These are phyloP conservation scores for Drosophila setifemur DNA, from an alignment of 1,140 invertebrate genomes.

Conservation along the genomic window DNA sequence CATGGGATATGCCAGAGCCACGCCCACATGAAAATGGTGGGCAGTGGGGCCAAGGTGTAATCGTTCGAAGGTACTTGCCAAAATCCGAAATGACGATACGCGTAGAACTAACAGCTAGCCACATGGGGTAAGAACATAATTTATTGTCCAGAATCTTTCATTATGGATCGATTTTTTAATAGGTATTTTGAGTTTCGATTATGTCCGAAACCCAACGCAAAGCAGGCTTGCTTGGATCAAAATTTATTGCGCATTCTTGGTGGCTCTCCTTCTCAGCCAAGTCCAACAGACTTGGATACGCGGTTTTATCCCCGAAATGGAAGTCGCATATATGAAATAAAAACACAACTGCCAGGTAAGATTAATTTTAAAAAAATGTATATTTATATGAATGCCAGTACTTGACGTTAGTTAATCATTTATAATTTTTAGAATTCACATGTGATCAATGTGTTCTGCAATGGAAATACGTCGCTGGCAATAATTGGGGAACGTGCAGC, in stretches of 20 bases:
- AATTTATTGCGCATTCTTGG: slow-evolving; percentile 86
- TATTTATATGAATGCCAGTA: background rate
- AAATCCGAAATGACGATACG: slow-evolving; percentile 87
- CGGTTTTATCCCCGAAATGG: slow-evolving; percentile 90
- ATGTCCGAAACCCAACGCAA: slow-evolving; percentile 87
- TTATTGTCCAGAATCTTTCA: background rate
- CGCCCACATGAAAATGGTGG: slow-evolving; percentile 93
- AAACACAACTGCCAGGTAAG: slow-evolving; percentile 87
- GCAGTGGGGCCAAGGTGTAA: slow-evolving; percentile 90
- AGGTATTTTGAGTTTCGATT: slow-evolving; percentile 93
- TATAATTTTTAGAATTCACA: slow-evolving; percentile 68
- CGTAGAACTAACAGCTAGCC: slow-evolving; percentile 90
- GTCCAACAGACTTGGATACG: slow-evolving; percentile 81
- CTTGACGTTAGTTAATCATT: background rate
- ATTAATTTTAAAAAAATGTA: too few species aligned
- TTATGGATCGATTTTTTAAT: background rate
- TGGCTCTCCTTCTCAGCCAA: slow-evolving; percentile 68
- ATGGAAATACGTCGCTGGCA: slow-evolving; percentile 80
- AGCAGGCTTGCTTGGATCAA: slow-evolving; percentile 90
- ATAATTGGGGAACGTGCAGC: slow-evolving; percentile 84
- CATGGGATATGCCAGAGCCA: slow-evolving; percentile 89
- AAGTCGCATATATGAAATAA: slow-evolving; percentile 90
- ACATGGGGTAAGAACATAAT: slow-evolving; percentile 85
- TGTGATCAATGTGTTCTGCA: slow-evolving; percentile 83
- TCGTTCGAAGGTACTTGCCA: slow-evolving; percentile 89